Base-by-base conservation (phyloP, 2,888 invertebrate species). In the Acheta domesticus region DNA sequence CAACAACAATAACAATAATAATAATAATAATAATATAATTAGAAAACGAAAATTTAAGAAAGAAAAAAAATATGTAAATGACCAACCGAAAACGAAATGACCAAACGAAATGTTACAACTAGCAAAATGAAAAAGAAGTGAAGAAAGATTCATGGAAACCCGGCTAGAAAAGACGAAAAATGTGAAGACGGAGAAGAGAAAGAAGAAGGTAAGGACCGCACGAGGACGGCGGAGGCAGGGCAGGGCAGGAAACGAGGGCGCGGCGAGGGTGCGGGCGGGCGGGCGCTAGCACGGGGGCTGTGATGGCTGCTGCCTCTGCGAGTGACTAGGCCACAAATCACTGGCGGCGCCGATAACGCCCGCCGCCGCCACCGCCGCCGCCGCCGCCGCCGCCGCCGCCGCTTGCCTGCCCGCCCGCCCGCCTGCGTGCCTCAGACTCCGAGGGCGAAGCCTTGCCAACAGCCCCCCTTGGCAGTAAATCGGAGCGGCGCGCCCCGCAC, bases 331-430 rank as follows among this genome's bases (percentile, higher is more conserved):
- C 83, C 80, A 83, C 83, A 83, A 83, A 83, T 83, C 83, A 83
- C 79, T 73, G 83, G 81, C 82, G 81, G 81, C 80, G 78, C 84
- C 83, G 84, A 84, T 84, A 84, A 84, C 83, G 79, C 78, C 62
- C 62, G 62, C n/a, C 62, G 62, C 62, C 23, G 23, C 23, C 23
- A 4, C 23, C 23, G 23, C 23, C 23, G 2, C 23, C 2, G 23
- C 36, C 36, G 36, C 36, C 8, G 23, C 23, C 23, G 23, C 23
- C 23, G 23, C 23, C 23, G 2, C 23, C 23, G 23, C 23, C 23
- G 23, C 23, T 62, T 62, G 62, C 62, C 62, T 62, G 62, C 16
- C 62, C 16, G 62, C 62, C 16, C 1, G 62, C 62, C n/a, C 14
- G 62, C 62, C 36, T 36, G 36, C 36, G 36, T 36, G 36, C 36